phyloP scores from a whole-genome alignment of 2,888 invertebrate species.

The Amphipoea lucens region DNA sequence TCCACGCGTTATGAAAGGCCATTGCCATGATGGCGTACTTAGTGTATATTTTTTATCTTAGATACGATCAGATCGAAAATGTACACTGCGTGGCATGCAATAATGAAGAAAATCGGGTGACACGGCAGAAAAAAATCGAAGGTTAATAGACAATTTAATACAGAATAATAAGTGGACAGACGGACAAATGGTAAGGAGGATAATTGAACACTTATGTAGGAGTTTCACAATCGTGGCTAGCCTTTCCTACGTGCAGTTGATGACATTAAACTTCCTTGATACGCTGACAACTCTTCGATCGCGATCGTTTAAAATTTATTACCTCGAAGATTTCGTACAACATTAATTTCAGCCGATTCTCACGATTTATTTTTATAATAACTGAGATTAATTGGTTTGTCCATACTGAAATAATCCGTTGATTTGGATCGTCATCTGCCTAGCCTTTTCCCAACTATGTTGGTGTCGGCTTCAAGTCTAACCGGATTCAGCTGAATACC shows the following conservation, averaged over 20 bases:
- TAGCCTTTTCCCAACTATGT: too few relatives aligned
- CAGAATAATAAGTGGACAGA: neutral
- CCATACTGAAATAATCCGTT: neutral
- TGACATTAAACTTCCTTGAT: neutral
- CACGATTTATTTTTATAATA: neutral
- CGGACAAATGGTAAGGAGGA: neutral
- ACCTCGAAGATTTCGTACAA: too few relatives aligned
- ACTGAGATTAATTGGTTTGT: neutral
- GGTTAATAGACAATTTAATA: neutral
- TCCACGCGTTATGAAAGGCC: too few relatives aligned
- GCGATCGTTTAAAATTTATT: neutral
- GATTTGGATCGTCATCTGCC: neutral
- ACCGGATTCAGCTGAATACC: too few relatives aligned
- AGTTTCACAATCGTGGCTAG: neutral
- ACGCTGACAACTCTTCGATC: neutral
- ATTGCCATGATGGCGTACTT: too few relatives aligned
- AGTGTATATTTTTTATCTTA: neutral
- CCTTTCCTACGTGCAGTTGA: neutral
- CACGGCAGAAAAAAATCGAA: neutral
- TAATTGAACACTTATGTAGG: neutral
- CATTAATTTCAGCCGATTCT: neutral
- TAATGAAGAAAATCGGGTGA: constrained; percentile 13
- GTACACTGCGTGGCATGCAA: neutral
- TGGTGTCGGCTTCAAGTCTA: too few relatives aligned
- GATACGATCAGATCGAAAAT: neutral